A percentile compares a stretch with the other conserved stretches of the same genome.
phyloP scores from a whole-genome alignment of 2,113 vertebrate genomes.

The Haemorhous mexicanus region DNA sequence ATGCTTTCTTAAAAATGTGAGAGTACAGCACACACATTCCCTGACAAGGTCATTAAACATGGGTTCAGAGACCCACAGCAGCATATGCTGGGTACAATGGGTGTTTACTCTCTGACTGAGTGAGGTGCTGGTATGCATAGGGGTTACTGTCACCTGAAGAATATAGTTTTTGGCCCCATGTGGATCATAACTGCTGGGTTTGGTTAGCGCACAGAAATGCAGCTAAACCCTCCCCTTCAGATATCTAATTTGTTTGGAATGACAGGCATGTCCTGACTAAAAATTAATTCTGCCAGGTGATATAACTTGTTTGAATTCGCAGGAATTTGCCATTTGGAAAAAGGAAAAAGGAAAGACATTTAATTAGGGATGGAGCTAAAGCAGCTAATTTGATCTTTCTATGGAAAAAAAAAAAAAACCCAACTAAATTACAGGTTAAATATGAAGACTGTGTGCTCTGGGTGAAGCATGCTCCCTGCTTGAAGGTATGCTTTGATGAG shows the following conservation, averaged over 20 bases:
- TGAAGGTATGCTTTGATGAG: constrained; percentile 62
- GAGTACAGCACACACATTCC: constrained; percentile 32
- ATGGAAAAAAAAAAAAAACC: not conserved
- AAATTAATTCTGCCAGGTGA: constrained; percentile 65
- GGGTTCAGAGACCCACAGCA: constrained; percentile 6
- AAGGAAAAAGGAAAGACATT: constrained; percentile 52
- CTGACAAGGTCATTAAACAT: constrained; percentile 63
- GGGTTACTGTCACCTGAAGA: constrained; percentile 19
- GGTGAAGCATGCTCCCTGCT: constrained; percentile 26
- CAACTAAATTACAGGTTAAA: constrained; percentile 51
- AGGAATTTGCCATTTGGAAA: constrained; percentile 66
- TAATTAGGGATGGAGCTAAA: constrained; percentile 57
- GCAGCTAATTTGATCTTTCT: constrained; percentile 60
- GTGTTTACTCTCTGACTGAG: constrained; percentile 55
- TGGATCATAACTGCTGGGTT: not conserved
- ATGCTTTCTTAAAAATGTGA: constrained; percentile 55
- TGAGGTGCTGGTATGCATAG: constrained; percentile 22
- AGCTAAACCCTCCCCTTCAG: constrained; percentile 52
- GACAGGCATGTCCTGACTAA: constrained; percentile 72
- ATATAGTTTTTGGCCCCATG: fast-evolving
- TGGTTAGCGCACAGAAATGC: constrained; percentile 29
- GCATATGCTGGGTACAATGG: not conserved
- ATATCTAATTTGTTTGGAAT: constrained; percentile 72
- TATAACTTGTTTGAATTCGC: constrained; percentile 71
- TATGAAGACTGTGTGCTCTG: constrained; percentile 22